These are phyloP conservation scores for Odontesthes bonariensis DNA, from an alignment of 2,113 vertebrate genomes.

Conservation along the genomic window DNA sequence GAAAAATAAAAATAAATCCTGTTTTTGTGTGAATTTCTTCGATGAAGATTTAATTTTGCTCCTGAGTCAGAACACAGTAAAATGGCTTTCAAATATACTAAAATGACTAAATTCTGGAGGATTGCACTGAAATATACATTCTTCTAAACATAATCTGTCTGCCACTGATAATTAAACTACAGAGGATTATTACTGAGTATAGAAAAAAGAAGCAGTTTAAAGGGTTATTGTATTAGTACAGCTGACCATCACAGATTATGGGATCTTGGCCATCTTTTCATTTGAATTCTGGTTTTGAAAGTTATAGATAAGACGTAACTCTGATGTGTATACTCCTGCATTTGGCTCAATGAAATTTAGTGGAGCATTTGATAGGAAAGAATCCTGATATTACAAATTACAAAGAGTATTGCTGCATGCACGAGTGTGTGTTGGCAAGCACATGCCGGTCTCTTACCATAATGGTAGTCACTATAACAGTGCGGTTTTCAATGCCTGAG, in stretches of 20 bases:
- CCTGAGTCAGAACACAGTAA: not conserved
- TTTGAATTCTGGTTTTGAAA: too few species aligned
- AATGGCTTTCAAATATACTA: not conserved
- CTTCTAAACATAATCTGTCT: not conserved
- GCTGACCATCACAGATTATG: too few species aligned
- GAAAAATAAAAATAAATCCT: conserved; percentile 22
- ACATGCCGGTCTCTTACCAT: conserved; percentile 87
- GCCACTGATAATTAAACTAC: not conserved
- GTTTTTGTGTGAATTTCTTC: not conserved
- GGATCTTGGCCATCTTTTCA: too few species aligned
- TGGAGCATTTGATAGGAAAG: conserved; percentile 20
- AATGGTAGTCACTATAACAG: conserved; percentile 97
- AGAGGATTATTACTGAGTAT: too few species aligned
- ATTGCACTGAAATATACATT: not conserved
- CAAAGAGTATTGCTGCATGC: conserved; percentile 16
- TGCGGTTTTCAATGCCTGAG: conserved; percentile 94
- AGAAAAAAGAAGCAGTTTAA: too few species aligned
- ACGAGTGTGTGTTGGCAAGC: conserved; percentile 1
- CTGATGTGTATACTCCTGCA: conserved; percentile 5
- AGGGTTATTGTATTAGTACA: too few species aligned
- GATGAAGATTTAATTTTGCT: not conserved
- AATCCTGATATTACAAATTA: conserved; percentile 20
- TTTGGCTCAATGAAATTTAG: conserved; percentile 11
- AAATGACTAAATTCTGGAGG: not conserved
- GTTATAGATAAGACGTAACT: too few species aligned